phyloP scores from a whole-genome alignment of 2,797 vertebrate species.

The Alouatta caraya region DNA sequence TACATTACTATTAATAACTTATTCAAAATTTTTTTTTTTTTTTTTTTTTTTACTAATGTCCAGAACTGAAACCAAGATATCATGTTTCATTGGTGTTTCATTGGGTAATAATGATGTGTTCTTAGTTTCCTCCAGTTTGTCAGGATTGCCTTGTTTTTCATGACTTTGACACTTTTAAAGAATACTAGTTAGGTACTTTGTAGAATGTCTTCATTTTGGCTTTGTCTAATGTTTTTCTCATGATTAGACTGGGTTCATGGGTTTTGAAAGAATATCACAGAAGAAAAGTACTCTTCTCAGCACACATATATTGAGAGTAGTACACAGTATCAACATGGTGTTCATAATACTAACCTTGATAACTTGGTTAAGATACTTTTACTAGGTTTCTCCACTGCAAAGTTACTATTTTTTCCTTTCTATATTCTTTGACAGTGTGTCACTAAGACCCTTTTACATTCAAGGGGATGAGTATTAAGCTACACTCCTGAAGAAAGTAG shows the following conservation, averaged over 20 bases:
- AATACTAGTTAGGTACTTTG: neutral
- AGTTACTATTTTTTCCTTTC: neutral
- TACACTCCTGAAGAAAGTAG: neutral
- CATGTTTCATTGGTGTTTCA: neutral
- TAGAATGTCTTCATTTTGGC: neutral
- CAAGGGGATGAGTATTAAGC: neutral
- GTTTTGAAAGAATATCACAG: neutral
- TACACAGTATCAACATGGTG: neutral
- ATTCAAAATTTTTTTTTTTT: neutral
- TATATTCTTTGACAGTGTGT: neutral
- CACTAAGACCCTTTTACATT: neutral
- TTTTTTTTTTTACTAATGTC: neutral
- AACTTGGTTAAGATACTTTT: neutral
- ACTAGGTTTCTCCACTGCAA: neutral
- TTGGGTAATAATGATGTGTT: neutral
- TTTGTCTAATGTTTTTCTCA: neutral
- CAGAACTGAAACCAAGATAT: neutral
- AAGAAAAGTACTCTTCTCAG: neutral
- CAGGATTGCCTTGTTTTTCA: neutral
- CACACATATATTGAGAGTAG: neutral
- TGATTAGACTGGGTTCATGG: neutral
- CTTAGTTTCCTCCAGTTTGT: neutral
- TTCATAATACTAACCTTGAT: neutral
- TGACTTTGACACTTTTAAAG: neutral
- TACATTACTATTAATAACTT: neutral